Evolutionary conservation across 1,140 invertebrate species (phyloP).

Genomic region (Dendrolimus kikuchii): DNA sequence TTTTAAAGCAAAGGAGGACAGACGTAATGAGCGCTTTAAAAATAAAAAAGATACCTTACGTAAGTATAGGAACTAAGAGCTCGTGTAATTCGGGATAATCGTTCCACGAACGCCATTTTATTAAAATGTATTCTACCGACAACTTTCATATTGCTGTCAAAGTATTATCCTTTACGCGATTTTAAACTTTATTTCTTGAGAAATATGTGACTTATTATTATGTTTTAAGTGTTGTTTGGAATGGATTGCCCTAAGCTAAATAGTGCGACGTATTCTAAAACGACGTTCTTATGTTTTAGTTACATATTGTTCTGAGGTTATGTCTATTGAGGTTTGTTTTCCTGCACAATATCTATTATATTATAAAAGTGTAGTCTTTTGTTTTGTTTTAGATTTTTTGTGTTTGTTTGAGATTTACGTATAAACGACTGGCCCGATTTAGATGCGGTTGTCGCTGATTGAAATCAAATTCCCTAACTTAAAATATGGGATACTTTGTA

Average conservation of each 20-base stretch:
- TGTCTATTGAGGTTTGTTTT: too few species aligned
- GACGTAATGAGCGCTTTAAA: slow-evolving; percentile 34
- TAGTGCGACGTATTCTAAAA: slow-evolving; percentile 21
- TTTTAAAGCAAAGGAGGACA: slow-evolving; percentile 37
- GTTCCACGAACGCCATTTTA: slow-evolving; percentile 33
- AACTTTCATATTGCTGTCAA: not conserved
- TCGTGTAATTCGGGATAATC: slow-evolving; percentile 41
- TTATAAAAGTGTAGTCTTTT: too few species aligned
- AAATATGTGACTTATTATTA: not conserved
- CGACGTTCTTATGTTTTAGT: slow-evolving; percentile 30
- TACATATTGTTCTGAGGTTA: slow-evolving; percentile 6
- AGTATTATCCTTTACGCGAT: not conserved
- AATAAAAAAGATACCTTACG: slow-evolving; percentile 22
- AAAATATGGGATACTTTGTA: too few species aligned
- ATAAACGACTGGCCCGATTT: too few species aligned
- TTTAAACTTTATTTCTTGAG: slow-evolving; percentile 3
- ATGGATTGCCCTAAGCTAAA: slow-evolving; percentile 13
- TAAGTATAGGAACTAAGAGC: slow-evolving; percentile 33
- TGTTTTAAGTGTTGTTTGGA: slow-evolving; percentile 1
- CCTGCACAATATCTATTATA: too few species aligned
- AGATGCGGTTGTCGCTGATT: too few species aligned
- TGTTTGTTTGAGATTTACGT: too few species aligned
- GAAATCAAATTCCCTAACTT: too few species aligned
- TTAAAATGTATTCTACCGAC: slow-evolving; percentile 28
- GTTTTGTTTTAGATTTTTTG: too few species aligned